Evolutionary conservation across 1,140 invertebrate species (phyloP).

Genomic region (Matsumurasca onukii): DNA sequence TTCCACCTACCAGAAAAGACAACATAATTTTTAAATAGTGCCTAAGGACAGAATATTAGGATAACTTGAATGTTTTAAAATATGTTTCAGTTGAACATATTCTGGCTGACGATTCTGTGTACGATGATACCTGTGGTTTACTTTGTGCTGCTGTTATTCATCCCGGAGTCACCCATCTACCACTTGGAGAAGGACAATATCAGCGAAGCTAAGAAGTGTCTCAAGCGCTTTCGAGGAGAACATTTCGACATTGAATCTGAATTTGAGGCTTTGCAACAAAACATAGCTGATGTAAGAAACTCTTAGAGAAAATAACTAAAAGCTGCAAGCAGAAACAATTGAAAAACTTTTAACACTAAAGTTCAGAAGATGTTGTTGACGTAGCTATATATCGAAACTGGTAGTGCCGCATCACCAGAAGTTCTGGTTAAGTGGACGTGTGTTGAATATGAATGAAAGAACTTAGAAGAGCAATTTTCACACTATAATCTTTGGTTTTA

Average conservation of each 20-base stretch:
- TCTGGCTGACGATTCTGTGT: slow-evolving; percentile 66
- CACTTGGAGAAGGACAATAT: slow-evolving; percentile 56
- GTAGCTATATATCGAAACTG: too few species aligned
- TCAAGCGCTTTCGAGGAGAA: slow-evolving; percentile 64
- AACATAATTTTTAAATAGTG: too few species aligned
- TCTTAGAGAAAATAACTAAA: too few species aligned
- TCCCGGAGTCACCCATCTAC: slow-evolving; percentile 85
- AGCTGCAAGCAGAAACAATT: too few species aligned
- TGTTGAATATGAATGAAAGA: too few species aligned
- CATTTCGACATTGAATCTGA: slow-evolving; percentile 66
- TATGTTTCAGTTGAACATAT: slow-evolving; percentile 56
- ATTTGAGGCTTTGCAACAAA: slow-evolving; percentile 57
- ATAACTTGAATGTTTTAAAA: slow-evolving; percentile 14
- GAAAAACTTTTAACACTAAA: too few species aligned
- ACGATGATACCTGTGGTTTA: slow-evolving; percentile 66
- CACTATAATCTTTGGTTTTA: not conserved
- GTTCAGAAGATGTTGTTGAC: too few species aligned
- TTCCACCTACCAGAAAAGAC: too few species aligned
- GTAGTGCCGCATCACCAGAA: too few species aligned
- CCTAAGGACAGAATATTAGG: too few species aligned
- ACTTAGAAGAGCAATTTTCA: not conserved
- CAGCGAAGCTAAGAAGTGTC: slow-evolving; percentile 57
- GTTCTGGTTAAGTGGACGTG: too few species aligned
- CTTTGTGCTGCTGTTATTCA: slow-evolving; percentile 63
- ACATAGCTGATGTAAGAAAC: slow-evolving; percentile 49